Conservation (phyloP, 2,797 vertebrate genomes). For the Dendrocincla tyrannina region DNA sequence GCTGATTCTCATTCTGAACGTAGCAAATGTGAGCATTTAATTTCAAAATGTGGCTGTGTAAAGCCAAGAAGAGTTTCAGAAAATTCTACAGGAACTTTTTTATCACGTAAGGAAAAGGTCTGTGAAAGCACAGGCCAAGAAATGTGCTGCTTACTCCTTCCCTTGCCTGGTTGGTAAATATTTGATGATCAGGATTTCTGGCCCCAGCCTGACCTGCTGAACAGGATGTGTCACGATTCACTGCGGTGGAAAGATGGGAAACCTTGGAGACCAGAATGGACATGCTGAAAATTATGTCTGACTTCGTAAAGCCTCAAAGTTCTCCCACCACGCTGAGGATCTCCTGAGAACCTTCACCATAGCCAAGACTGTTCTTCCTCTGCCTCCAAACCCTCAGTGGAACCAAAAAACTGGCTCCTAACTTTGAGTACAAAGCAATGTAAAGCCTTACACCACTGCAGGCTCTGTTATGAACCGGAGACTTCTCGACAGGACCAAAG, state of each 20-base stretch:
- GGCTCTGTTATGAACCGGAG: not conserved
- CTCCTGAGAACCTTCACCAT: not conserved
- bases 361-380: not conserved
- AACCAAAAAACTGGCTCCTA: not conserved
- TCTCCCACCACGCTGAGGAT: not conserved
- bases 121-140: not conserved
- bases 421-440: not conserved
- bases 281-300: not conserved
- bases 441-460: not conserved
- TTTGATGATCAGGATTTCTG: not conserved
- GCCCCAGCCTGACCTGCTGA: not conserved
- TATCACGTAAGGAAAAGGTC: fast-evolving
- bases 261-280: not conserved
- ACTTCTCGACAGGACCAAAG: not conserved
- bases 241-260: not conserved
- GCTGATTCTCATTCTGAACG: not conserved
- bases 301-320: not conserved
- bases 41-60: not conserved
- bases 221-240: not conserved
- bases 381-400: not conserved
- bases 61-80: not conserved
- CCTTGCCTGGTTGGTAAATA: not conserved
- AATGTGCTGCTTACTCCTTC: not conserved
- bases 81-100: not conserved
- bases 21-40: not conserved